These are phyloP conservation scores for Toxotes lorentzi DNA, from an alignment of 2,797 vertebrate species.

Conservation along the genomic window DNA sequence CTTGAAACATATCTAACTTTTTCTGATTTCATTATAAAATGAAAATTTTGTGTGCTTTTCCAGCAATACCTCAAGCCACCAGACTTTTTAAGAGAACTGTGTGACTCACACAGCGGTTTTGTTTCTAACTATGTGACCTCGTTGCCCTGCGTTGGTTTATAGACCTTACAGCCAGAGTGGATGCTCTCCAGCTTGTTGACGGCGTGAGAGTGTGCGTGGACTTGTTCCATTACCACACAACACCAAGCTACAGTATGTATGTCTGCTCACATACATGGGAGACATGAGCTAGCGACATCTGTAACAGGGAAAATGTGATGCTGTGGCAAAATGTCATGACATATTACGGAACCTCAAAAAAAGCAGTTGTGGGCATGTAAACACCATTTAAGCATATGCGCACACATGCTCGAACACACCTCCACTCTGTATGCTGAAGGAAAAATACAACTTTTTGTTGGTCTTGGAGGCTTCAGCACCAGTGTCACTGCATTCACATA, in stretches of 20 bases:
- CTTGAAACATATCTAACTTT: constrained; percentile 31
- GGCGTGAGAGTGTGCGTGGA: constrained; percentile 47
- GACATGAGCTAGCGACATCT: constrained; percentile 68
- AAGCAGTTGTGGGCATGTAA: constrained; percentile 56
- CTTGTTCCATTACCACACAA: constrained; percentile 65
- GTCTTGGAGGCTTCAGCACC: constrained; percentile 65
- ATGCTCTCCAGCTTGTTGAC: constrained; percentile 65
- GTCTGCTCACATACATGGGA: constrained; percentile 73
- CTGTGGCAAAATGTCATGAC: constrained; percentile 50
- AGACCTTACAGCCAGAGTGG: constrained; percentile 64
- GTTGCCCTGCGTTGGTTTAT: constrained; percentile 64
- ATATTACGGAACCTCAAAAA: constrained; percentile 61
- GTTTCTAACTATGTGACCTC: constrained; percentile 67
- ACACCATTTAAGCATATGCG: constrained; percentile 55
- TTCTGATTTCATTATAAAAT: constrained; percentile 31
- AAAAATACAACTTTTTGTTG: constrained; percentile 79
- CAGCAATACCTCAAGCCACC: constrained; percentile 43
- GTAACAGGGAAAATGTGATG: constrained; percentile 78
- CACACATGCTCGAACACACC: constrained; percentile 49
- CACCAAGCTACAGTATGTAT: constrained; percentile 65
- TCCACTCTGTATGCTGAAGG: constrained; percentile 49
- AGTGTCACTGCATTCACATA: constrained; percentile 60
- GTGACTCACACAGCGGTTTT: constrained; percentile 58
- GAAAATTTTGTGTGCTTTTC: constrained; percentile 33
- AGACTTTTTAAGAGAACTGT: constrained; percentile 44